Base-by-base conservation (phyloP, 2,113 vertebrate species). In the Neogale vison region DNA sequence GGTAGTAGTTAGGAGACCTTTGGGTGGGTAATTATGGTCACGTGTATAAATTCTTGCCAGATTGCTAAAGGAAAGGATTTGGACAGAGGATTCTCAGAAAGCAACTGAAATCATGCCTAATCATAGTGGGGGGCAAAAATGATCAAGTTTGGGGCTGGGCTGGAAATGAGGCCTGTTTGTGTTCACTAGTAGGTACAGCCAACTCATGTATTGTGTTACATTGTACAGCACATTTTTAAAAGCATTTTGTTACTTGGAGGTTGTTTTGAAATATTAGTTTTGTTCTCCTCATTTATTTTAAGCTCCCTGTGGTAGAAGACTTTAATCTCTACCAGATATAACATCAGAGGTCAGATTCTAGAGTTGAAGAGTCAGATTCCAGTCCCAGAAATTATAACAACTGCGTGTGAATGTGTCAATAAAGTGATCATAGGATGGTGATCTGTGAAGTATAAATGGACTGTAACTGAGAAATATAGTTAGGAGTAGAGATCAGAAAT, bases 221-320 rank as follows among this genome's bases (percentile, higher is more conserved):
- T 61, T 2, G 0, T 42, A 67, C 26, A 15, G 17, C 15, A 47
- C 9, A 34, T 65, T 85, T 74, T 79, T 2, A 17, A 1, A 14
- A 69, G 29, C 26, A 50, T 81, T 87, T 52, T 77, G 31, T 45
- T 65, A 42, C 23, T 86, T 61, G 20, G 21, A 65, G 31, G 57
- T 72, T 90, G 11, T 85, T 95, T 95, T 90, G 52, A 84, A 92
- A 71, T 84, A 52, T 42, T 61, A 47, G 13, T 45, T n/a, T 88
- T 24, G 26, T 47, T 65, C 23, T 50, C 17, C 26, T 45, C 57
- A 67, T 72, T 86, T 7, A 23, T 65, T 67, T 86, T 87, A 76
- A 80, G 80, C 47, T 52, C 20, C 45, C 29, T 36, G 2, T 82
- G 59, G 45, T 42, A 11, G 29, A 90, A 24, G 9, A 15, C 20